A percentile compares a stretch with the other conserved stretches of the same genome.
Conservation (phyloP, 2,797 vertebrate species). For the Acanthurus leucopareius region DNA sequence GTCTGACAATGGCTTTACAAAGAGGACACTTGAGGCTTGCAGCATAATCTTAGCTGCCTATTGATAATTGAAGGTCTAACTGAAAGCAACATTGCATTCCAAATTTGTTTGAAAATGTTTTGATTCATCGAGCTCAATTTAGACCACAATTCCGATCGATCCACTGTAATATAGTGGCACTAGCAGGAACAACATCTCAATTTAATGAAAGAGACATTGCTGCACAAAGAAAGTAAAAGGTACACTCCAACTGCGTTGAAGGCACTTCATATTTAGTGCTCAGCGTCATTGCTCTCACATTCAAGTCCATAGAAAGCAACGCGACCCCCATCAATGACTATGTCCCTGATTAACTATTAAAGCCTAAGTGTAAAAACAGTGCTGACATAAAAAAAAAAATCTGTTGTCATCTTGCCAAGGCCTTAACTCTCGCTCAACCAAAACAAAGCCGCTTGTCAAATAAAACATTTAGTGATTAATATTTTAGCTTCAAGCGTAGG, state of each 20-base stretch:
- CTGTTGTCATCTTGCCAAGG: constrained; percentile 46
- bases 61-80: not conserved
- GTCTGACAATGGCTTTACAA: constrained; percentile 36
- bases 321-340: constrained; percentile 45
- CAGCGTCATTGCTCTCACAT: constrained; percentile 22
- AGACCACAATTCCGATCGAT: constrained; percentile 1
- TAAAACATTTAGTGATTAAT: constrained; percentile 64
- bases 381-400: constrained; percentile 48
- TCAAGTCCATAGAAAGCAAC: constrained; percentile 63
- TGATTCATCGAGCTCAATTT: not conserved
- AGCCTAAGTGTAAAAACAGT: constrained; percentile 50
- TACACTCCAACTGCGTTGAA: not conserved
- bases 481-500: constrained; percentile 50
- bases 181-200: not conserved
- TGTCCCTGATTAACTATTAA: constrained; percentile 78
- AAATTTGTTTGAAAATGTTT: not conserved
- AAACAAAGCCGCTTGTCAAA: constrained; percentile 71
- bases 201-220: not conserved
- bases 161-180: not conserved
- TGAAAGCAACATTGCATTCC: not conserved
- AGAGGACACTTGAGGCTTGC: constrained; percentile 7
- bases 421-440: constrained; percentile 42
- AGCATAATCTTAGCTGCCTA: too few relatives aligned
- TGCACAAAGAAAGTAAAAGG: not conserved
- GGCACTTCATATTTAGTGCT: constrained; percentile 1